Percentiles rank a stretch among this genome's conserved stretches.
Conservation (phyloP, 2,797 vertebrate species). For the Pitangus sulphuratus region DNA sequence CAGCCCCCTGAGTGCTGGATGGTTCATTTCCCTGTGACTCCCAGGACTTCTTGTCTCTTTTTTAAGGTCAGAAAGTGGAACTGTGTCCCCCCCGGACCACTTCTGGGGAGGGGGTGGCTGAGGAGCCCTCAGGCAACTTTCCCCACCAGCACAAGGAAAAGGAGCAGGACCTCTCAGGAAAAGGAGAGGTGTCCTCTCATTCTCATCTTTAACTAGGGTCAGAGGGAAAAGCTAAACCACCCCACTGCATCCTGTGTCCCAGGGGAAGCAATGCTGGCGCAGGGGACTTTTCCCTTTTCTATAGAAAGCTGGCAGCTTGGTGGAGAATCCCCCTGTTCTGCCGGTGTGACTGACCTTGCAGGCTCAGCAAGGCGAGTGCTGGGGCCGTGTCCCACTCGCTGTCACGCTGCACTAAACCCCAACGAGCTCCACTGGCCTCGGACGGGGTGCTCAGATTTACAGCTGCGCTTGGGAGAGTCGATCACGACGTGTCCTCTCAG, state of each 20-base stretch:
- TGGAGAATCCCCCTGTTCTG: background rate
- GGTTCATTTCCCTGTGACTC: background rate
- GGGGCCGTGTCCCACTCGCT: background rate
- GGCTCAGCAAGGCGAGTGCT: background rate
- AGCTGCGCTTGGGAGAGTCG: background rate
- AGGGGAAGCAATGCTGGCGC: background rate
- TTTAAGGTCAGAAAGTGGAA: background rate
- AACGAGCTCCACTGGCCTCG: background rate
- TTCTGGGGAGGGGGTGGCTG: background rate
- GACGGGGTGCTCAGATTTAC: background rate
- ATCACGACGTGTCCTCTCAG: background rate
- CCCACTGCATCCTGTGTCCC: background rate
- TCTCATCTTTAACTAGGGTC: background rate
- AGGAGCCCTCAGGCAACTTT: background rate
- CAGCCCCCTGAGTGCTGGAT: background rate
- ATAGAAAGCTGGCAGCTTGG: background rate
- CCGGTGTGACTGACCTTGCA: background rate
- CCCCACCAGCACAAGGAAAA: background rate
- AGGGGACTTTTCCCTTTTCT: background rate
- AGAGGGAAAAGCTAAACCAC: background rate
- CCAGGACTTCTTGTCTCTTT: background rate
- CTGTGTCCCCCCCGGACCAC: rapidly evolving
- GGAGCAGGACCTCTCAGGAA: background rate
- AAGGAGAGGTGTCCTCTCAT: background rate
- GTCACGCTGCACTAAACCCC: background rate